phyloP scores from a whole-genome alignment of 1,140 invertebrate genomes.

The Zaprionus capensis region DNA sequence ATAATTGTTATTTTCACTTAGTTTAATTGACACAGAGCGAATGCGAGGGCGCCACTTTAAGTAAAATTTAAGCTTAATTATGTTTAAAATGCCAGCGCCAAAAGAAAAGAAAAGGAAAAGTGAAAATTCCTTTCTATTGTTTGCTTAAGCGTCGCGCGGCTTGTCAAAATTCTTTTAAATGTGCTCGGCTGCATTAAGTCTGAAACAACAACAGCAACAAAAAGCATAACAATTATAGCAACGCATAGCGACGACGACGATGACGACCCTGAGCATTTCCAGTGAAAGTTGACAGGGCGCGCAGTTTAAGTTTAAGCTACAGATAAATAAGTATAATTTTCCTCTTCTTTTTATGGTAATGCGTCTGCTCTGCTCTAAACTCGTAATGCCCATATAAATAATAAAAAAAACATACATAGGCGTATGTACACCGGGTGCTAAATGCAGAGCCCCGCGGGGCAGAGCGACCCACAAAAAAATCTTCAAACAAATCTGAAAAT shows the following conservation, averaged over 20 bases:
- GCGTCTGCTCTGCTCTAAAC: conserved; percentile 36
- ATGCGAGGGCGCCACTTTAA: conserved; percentile 38
- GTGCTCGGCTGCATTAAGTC: conserved; percentile 60
- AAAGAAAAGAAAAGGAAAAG: conserved; percentile 61
- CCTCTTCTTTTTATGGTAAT: conserved; percentile 60
- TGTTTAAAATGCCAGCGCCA: conserved; percentile 31
- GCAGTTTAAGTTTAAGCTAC: conserved; percentile 15
- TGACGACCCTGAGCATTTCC: conserved; percentile 53
- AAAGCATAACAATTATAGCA: conserved; percentile 43
- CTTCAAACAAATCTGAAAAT: conserved; percentile 19
- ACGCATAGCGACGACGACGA: conserved; percentile 3
- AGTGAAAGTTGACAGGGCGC: conserved; percentile 66
- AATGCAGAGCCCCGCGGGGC: conserved; percentile 49
- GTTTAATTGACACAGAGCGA: conserved; percentile 58
- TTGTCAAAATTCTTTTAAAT: conserved; percentile 62
- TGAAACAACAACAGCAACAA: conserved; percentile 16
- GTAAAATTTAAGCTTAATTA: conserved; percentile 69
- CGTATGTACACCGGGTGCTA: conserved; percentile 59
- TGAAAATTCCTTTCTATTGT: conserved; percentile 65
- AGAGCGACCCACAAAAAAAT: conserved; percentile 24
- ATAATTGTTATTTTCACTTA: conserved; percentile 76
- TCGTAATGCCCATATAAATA: conserved; percentile 27
- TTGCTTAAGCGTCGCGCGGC: conserved; percentile 32
- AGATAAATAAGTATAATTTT: conserved; percentile 24
- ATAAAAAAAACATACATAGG: conserved; percentile 23